A percentile compares a stretch with the other conserved stretches of the same genome.
Conservation (phyloP, 2,113 vertebrate species). For the Myotis davidii region DNA sequence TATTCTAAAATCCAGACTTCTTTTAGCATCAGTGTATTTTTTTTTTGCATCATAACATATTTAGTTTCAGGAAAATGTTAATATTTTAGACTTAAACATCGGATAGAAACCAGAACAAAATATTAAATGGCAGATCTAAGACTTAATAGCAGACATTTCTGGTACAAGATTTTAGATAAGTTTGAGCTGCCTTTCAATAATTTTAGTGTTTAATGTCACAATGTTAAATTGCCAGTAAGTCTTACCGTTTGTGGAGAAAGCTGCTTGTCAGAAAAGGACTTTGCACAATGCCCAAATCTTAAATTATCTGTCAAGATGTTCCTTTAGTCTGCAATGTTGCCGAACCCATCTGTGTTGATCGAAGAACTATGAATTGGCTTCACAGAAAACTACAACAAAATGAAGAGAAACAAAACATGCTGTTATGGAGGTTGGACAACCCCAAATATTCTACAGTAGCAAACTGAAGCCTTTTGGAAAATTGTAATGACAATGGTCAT, state of each 20-base stretch:
- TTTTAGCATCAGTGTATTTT: neutral
- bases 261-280: constrained; percentile 11
- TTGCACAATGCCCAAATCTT: neutral
- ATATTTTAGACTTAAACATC: neutral
- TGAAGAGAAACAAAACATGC: neutral
- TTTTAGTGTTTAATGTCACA: neutral
- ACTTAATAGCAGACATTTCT: neutral
- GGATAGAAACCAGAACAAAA: neutral
- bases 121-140: neutral
- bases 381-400: neutral
- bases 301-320: neutral
- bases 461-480: neutral
- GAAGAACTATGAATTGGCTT: neutral
- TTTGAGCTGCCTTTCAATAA: neutral
- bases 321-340: constrained; percentile 38
- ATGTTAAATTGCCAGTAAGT: constrained; percentile 34
- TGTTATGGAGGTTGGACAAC: neutral
- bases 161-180: neutral
- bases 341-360: neutral
- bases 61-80: neutral
- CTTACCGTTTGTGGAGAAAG: neutral
- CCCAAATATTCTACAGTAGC: neutral
- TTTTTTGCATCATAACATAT: neutral
- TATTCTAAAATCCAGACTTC: neutral
- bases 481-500: neutral